Percentiles rank a stretch among this genome's conserved stretches.
Conservation (phyloP, 2,888 invertebrate species). For the Epinotia demarniana region DNA sequence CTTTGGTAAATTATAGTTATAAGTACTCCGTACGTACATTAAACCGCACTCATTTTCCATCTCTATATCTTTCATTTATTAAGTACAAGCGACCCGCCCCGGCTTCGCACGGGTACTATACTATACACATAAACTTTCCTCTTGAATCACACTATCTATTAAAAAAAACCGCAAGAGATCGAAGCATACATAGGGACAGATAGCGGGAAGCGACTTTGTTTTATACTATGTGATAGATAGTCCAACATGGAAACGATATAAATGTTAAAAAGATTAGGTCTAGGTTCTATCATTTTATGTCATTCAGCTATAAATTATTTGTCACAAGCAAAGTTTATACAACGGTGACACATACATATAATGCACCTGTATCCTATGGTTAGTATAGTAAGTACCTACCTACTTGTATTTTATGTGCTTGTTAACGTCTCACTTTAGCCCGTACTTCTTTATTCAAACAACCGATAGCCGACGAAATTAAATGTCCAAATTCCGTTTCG, state of each 20-base stretch:
- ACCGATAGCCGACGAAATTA: conserved; percentile 61
- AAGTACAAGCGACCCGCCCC: too few relatives aligned
- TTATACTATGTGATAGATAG: neutral
- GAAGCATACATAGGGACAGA: too few relatives aligned
- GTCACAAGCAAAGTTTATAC: neutral
- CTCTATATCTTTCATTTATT: neutral
- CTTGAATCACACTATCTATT: too few relatives aligned
- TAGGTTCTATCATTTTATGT: neutral
- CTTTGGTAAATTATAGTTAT: conserved; percentile 10
- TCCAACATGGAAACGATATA: neutral
- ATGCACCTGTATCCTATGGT: conserved; percentile 5
- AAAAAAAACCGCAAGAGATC: too few relatives aligned
- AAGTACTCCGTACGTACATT: neutral
- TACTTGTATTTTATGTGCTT: conserved; percentile 26
- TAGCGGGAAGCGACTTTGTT: too few relatives aligned
- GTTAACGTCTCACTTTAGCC: conserved; percentile 38
- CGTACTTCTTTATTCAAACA: conserved; percentile 43
- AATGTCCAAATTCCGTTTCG: conserved; percentile 66
- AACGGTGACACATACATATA: neutral
- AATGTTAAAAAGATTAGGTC: too few relatives aligned
- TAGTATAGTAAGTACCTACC: neutral
- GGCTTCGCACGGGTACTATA: too few relatives aligned
- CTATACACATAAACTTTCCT: too few relatives aligned
- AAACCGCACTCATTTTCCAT: neutral
- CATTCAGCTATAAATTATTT: neutral